phyloP scores from a whole-genome alignment of 1,140 invertebrate species.

The Andrena cerasifolii region DNA sequence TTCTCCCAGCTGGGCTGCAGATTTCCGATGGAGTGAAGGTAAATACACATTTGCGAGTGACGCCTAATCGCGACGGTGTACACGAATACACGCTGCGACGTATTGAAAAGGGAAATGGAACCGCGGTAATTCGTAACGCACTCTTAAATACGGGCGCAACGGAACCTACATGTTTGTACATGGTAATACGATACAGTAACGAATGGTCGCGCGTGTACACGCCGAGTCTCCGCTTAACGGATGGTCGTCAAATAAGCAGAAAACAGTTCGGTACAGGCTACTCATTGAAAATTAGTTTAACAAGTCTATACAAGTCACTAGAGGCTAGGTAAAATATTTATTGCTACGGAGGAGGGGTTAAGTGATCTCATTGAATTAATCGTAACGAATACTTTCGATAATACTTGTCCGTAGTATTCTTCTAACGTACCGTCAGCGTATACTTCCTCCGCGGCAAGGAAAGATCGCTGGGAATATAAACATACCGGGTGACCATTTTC shows the following conservation, averaged over 20 bases:
- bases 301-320: slow-evolving; percentile 13
- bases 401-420: slow-evolving; percentile 26
- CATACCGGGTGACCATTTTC: not conserved
- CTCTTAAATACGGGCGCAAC: slow-evolving; percentile 2
- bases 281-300: slow-evolving; percentile 10
- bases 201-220: not conserved
- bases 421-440: not conserved
- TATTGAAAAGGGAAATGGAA: slow-evolving; percentile 7
- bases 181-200: slow-evolving; percentile 13
- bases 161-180: slow-evolving; percentile 41
- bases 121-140: slow-evolving; percentile 19
- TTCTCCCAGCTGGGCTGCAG: no score
- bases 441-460: not conserved
- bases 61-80: not conserved
- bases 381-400: slow-evolving; percentile 34
- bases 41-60: slow-evolving; percentile 3
- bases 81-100: not conserved
- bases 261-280: slow-evolving; percentile 12
- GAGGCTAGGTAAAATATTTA: slow-evolving; percentile 33
- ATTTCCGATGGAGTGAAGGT: no score
- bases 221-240: not conserved
- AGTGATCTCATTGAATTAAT: slow-evolving; percentile 25
- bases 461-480: slow-evolving; percentile 8
- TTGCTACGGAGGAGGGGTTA: slow-evolving; percentile 23
- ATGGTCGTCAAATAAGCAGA: slow-evolving; percentile 16